Conservation (phyloP, 1,140 invertebrate species). For the Pantala flavescens region DNA sequence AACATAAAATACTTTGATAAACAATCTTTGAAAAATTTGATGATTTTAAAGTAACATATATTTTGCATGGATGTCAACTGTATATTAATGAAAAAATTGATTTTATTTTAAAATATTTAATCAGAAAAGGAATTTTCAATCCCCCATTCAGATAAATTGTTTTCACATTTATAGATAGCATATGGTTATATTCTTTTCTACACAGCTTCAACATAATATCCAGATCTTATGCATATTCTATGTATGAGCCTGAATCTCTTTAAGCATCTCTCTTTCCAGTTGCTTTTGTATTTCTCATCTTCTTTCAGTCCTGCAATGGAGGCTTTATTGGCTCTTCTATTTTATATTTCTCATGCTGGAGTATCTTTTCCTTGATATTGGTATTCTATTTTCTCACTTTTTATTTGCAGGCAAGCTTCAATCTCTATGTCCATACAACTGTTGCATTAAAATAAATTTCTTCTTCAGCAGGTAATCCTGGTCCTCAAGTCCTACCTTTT, state of each 20-base stretch:
- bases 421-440: not conserved
- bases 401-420: slow-evolving; percentile 6
- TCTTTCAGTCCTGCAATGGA: not conserved
- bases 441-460: not conserved
- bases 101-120: not conserved
- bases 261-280: not conserved
- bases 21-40: too few relatives aligned
- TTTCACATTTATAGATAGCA: not conserved
- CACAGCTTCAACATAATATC: not conserved
- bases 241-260: not conserved
- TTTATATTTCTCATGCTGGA: not conserved
- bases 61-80: not conserved
- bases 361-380: not conserved
- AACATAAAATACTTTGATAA: too few relatives aligned
- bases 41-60: not conserved
- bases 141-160: not conserved
- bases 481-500: not conserved
- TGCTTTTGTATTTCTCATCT: slow-evolving; percentile 2
- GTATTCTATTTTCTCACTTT: not conserved
- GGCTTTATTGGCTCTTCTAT: not conserved
- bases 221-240: not conserved
- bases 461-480: not conserved
- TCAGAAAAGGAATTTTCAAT: too few relatives aligned
- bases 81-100: not conserved
- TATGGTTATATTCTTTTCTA: not conserved